A percentile compares a stretch with the other conserved stretches of the same genome.
Evolutionary conservation across 2,888 invertebrate species (phyloP).

Genomic region (Drosophila demipolita): DNA sequence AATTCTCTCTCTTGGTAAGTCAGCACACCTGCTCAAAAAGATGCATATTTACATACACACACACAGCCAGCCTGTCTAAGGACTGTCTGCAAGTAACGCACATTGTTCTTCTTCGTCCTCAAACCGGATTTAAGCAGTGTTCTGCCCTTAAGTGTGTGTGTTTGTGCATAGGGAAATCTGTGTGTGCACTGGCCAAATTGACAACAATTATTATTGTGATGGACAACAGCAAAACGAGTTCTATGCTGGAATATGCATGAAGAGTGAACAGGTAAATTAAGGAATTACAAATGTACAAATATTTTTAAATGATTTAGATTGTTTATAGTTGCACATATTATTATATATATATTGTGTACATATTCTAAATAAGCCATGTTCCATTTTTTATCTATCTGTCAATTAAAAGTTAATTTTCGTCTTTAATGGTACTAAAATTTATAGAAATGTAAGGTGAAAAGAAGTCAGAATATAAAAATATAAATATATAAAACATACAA

Average conservation of each 20-base stretch:
- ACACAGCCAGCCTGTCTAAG: slow-evolving; percentile 36
- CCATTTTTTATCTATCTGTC: neutral
- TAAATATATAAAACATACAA: neutral
- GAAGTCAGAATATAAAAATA: neutral
- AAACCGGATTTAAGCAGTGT: slow-evolving; percentile 47
- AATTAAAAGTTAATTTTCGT: neutral
- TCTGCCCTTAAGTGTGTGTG: neutral
- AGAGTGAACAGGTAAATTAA: slow-evolving; percentile 9
- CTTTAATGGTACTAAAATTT: neutral
- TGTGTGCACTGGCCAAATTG: slow-evolving; percentile 17
- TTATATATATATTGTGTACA: neutral
- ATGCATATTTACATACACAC: slow-evolving; percentile 43
- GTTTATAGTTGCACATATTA: neutral
- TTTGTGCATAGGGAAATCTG: slow-evolving; percentile 19
- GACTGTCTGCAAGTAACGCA: slow-evolving; percentile 44
- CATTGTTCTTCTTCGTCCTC: slow-evolving; percentile 33
- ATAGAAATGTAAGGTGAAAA: neutral
- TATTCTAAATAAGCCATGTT: neutral
- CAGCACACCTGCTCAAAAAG: slow-evolving; percentile 44
- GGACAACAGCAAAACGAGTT: slow-evolving; percentile 15
- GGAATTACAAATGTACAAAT: neutral
- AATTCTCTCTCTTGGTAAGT: slow-evolving; percentile 8
- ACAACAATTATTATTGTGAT: slow-evolving; percentile 39
- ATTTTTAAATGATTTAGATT: neutral
- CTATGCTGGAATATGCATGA: slow-evolving; percentile 8